Percentiles rank a stretch among this genome's conserved stretches.
phyloP scores from a whole-genome alignment of 2,888 invertebrate species.

The Harpalus rubripes region DNA sequence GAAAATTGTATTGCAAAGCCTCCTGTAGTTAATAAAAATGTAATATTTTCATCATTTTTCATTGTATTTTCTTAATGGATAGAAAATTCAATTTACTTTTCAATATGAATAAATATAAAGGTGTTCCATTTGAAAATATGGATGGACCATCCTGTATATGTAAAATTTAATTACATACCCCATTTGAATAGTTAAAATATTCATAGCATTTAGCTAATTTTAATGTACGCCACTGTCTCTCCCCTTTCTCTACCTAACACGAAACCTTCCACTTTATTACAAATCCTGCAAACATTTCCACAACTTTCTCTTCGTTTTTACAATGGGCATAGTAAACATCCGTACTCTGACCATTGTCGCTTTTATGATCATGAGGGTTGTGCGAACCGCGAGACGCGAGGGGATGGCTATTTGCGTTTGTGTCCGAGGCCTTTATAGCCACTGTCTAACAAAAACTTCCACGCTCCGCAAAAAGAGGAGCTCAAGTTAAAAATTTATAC shows the following conservation, averaged over 20 bases:
- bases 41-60: too few species aligned
- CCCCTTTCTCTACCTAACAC: not conserved
- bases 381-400: not conserved
- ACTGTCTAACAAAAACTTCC: conserved; percentile 38
- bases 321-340: conserved; percentile 64
- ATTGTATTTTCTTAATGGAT: too few species aligned
- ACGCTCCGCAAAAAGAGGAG: conserved; percentile 49
- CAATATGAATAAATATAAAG: too few species aligned
- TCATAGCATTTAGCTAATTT: not conserved
- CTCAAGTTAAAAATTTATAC: conserved; percentile 56
- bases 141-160: too few species aligned
- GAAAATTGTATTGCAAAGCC: too few species aligned
- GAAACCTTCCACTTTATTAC: conserved; percentile 59
- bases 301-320: conserved; percentile 60
- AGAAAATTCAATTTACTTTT: too few species aligned
- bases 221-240: not conserved
- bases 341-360: conserved; percentile 55
- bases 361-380: conserved; percentile 50
- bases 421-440: conserved; percentile 3
- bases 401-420: conserved; percentile 58
- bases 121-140: too few species aligned
- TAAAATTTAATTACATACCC: too few species aligned
- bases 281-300: conserved; percentile 57
- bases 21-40: too few species aligned
- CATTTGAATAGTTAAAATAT: too few species aligned